Percentiles rank a stretch among this genome's conserved stretches.
These are phyloP conservation scores for Malurus alboscapulatus DNA, from an alignment of 2,113 vertebrate species.

Conservation along the genomic window DNA sequence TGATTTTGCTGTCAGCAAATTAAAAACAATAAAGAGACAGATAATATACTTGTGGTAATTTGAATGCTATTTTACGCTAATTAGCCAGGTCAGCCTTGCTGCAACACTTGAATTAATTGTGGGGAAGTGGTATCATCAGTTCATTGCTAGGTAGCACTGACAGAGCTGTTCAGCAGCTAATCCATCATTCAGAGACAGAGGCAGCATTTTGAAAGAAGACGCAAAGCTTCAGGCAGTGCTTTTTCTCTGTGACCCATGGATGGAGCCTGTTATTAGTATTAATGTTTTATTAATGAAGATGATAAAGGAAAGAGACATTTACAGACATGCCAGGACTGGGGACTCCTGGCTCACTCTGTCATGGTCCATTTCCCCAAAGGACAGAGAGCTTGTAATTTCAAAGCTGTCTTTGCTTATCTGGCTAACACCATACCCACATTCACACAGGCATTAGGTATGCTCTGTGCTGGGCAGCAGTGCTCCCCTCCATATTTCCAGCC, in stretches of 20 bases:
- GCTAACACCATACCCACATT: rapidly evolving
- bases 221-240: background rate
- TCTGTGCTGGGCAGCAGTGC: background rate
- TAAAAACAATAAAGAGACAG: background rate
- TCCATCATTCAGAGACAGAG: background rate
- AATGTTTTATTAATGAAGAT: conserved; percentile 16
- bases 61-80: background rate
- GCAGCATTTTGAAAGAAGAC: background rate
- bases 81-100: conserved; percentile 1
- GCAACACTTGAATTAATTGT: background rate
- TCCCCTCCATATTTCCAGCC: background rate
- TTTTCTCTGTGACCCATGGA: background rate
- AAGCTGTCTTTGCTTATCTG: background rate
- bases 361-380: background rate
- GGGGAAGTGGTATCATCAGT: background rate
- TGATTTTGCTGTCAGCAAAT: background rate
- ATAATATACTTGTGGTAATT: background rate
- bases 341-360: background rate
- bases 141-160: background rate
- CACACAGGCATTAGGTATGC: rapidly evolving
- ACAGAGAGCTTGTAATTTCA: background rate
- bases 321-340: background rate
- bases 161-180: background rate
- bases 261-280: background rate
- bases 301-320: background rate